Evolutionary conservation across 2,797 vertebrate genomes (phyloP).

Genomic region (Gymnothorax javanicus): DNA sequence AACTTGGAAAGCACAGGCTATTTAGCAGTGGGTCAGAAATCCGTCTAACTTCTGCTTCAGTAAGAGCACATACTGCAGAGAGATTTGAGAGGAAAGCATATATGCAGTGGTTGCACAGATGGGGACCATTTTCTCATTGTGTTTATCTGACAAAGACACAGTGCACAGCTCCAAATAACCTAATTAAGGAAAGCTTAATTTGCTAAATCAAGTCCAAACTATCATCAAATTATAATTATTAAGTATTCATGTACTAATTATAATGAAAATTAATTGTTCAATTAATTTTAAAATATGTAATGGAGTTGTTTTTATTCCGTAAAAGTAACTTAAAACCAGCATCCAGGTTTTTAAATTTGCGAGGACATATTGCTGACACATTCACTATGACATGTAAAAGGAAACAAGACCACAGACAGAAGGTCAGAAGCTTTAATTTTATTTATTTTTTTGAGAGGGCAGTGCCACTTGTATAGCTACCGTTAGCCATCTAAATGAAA

Average conservation of each 20-base stretch:
- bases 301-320: not conserved
- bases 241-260: not conserved
- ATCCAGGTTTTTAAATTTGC: not conserved
- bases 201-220: not conserved
- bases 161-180: not conserved
- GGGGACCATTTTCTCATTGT: not conserved
- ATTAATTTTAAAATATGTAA: not conserved
- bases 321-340: too few species aligned
- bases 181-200: not conserved
- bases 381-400: not conserved
- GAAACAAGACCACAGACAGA: not conserved
- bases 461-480: constrained; percentile 1
- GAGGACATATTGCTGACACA: not conserved
- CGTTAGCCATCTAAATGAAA: not conserved
- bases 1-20: constrained; percentile 85
- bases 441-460: not conserved
- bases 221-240: not conserved
- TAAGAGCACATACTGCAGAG: constrained; percentile 84
- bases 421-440: not conserved
- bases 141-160: not conserved
- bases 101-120: not conserved
- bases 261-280: too few species aligned
- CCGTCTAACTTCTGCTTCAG: constrained; percentile 88
- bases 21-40: constrained; percentile 88
- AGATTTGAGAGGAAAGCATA: constrained; percentile 51